A percentile compares a stretch with the other conserved stretches of the same genome.
These are phyloP conservation scores for Corythornis vintsioides DNA, from an alignment of 2,113 vertebrate genomes.

Conservation along the genomic window DNA sequence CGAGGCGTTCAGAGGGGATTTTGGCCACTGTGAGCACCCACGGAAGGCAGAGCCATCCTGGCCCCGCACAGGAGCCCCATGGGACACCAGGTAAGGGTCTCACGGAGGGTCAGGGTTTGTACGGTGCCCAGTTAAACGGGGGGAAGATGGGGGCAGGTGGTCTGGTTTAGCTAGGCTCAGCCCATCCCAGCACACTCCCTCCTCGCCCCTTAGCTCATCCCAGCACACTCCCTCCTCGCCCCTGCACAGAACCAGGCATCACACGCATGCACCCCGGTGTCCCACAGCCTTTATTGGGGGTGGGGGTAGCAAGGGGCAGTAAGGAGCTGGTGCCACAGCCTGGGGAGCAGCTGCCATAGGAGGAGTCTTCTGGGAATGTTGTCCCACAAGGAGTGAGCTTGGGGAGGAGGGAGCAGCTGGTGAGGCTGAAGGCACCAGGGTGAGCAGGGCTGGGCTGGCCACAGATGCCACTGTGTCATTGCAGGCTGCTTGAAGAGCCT, in stretches of 20 bases:
- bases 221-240: background rate
- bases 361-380: accelerated
- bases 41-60: background rate
- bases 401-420: background rate
- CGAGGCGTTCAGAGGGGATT: accelerated
- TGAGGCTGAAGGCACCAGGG: accelerated
- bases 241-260: background rate
- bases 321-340: accelerated
- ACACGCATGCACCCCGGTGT: accelerated
- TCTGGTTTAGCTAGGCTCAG: accelerated
- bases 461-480: background rate
- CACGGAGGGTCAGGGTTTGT: accelerated
- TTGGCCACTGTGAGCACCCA: accelerated
- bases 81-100: background rate
- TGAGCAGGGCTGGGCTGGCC: background rate
- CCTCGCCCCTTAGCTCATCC: no score
- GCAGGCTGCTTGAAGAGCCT: background rate
- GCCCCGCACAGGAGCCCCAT: accelerated
- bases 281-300: conserved; percentile 9
- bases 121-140: accelerated
- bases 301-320: accelerated
- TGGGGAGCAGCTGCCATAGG: background rate
- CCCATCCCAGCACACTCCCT: background rate
- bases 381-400: background rate
- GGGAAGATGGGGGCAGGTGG: accelerated